These are phyloP conservation scores for Ceyx melanurus DNA, from an alignment of 2,113 vertebrate species.

Conservation along the genomic window DNA sequence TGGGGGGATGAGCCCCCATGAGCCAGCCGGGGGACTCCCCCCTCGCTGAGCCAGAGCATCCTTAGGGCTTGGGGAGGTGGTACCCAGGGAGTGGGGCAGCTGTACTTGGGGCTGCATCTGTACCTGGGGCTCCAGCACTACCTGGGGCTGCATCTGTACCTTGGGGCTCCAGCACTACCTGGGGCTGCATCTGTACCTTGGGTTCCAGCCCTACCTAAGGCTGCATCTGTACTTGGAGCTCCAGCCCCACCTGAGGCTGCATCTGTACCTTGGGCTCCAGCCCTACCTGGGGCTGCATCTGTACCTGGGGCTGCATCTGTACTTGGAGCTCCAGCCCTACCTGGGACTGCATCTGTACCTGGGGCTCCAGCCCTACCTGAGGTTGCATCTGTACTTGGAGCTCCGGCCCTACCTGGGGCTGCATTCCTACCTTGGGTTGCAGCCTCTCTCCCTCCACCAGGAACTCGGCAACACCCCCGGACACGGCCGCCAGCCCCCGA, in stretches of 20 bases:
- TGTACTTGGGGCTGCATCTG: too few relatives aligned
- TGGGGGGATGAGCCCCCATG: neutral
- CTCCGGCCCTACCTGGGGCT: too few relatives aligned
- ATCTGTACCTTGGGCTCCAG: slow-evolving; percentile 88
- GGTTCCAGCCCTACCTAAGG: too few relatives aligned
- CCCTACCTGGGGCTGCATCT: neutral
- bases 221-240: slow-evolving; percentile 83
- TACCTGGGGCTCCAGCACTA: too few relatives aligned
- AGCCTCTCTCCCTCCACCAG: slow-evolving; percentile 86
- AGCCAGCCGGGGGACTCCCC: neutral
- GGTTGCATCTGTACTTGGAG: too few relatives aligned
- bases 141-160: too few relatives aligned
- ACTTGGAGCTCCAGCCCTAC: too few relatives aligned
- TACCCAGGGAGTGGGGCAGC: fast-evolving
- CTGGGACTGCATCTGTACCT: too few relatives aligned
- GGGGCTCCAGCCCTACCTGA: too few relatives aligned
- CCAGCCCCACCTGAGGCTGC: slow-evolving; percentile 68
- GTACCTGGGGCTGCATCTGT: too few relatives aligned
- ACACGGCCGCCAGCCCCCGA: slow-evolving; percentile 82
- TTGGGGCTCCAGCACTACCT: too few relatives aligned
- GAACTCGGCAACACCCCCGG: slow-evolving; percentile 89
- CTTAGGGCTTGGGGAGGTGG: fast-evolving
- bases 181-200: too few relatives aligned
- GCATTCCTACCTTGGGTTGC: slow-evolving; percentile 86
- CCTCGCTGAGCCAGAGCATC: neutral